Percentiles rank a stretch among this genome's conserved stretches.
Evolutionary conservation across 2,113 vertebrate genomes (phyloP).

Genomic region (Colossoma macropomum): DNA sequence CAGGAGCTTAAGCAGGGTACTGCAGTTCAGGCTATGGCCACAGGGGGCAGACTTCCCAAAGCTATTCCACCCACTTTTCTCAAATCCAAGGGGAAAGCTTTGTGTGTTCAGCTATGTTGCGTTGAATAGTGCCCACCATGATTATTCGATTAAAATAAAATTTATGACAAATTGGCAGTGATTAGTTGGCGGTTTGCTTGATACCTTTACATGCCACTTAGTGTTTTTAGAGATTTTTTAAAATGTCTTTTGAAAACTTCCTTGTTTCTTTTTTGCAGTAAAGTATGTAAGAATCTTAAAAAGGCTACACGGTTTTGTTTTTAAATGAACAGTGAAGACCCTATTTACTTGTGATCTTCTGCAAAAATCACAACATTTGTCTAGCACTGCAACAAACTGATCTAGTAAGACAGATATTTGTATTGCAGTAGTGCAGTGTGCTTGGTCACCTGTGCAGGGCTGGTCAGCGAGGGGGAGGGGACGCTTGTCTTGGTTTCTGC

Average conservation of each 20-base stretch:
- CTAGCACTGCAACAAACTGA: neutral
- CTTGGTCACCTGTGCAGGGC: slow-evolving; percentile 77
- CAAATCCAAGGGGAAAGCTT: neutral
- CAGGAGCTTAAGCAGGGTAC: slow-evolving; percentile 46
- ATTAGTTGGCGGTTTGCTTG: no score
- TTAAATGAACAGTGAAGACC: no score
- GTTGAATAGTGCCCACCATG: neutral
- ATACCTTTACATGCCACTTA: no score
- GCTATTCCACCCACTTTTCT: neutral
- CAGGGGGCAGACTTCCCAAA: slow-evolving; percentile 33
- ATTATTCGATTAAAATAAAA: no score
- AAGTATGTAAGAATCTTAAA: no score
- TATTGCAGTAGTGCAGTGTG: neutral
- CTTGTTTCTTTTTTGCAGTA: no score
- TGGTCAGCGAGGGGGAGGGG: slow-evolving; percentile 69
- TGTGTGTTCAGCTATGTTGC: neutral
- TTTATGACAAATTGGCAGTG: no score
- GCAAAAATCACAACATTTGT: neutral
- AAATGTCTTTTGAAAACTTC: no score
- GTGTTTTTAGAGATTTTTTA: no score
- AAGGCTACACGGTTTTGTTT: no score
- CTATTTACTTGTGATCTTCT: neutral
- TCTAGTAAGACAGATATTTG: neutral
- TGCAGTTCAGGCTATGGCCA: slow-evolving; percentile 51
- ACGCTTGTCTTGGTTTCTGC: slow-evolving; percentile 75